phyloP scores from a whole-genome alignment of 2,888 invertebrate genomes.

The Drosophila multiciliata region DNA sequence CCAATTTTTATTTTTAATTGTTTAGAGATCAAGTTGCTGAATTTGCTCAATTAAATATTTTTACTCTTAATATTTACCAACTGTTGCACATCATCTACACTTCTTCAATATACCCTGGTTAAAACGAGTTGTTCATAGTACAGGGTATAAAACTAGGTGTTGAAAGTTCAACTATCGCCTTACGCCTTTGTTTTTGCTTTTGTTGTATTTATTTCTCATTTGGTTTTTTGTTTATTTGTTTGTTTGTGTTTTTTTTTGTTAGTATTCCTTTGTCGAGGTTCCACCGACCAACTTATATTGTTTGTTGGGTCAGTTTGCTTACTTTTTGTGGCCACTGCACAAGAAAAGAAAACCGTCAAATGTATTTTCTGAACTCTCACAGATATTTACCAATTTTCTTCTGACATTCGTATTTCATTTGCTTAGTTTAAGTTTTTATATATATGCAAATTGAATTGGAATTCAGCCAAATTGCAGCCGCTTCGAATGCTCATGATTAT shows the following conservation, averaged over 20 bases:
- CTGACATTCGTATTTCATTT: slow-evolving; percentile 28
- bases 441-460: slow-evolving; percentile 42
- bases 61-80: background rate
- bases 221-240: slow-evolving; percentile 35
- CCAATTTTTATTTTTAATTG: background rate
- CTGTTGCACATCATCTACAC: background rate
- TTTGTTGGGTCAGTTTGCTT: slow-evolving; percentile 40
- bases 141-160: slow-evolving; percentile 61
- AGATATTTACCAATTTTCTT: slow-evolving; percentile 25
- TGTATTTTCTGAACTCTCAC: slow-evolving; percentile 9
- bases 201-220: slow-evolving; percentile 32
- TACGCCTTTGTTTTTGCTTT: slow-evolving; percentile 63
- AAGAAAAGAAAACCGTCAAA: background rate
- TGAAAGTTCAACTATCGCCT: slow-evolving; percentile 82
- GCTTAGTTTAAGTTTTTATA: slow-evolving; percentile 13
- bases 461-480: slow-evolving; percentile 38
- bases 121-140: background rate
- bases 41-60: background rate
- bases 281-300: slow-evolving; percentile 6
- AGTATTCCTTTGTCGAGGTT: slow-evolving; percentile 35
- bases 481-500: slow-evolving; percentile 29
- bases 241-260: slow-evolving; percentile 22
- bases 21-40: too few relatives aligned
- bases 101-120: background rate
- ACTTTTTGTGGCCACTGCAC: slow-evolving; percentile 42